phyloP scores from a whole-genome alignment of 2,113 vertebrate genomes.

The Gallinago paraguaiae region DNA sequence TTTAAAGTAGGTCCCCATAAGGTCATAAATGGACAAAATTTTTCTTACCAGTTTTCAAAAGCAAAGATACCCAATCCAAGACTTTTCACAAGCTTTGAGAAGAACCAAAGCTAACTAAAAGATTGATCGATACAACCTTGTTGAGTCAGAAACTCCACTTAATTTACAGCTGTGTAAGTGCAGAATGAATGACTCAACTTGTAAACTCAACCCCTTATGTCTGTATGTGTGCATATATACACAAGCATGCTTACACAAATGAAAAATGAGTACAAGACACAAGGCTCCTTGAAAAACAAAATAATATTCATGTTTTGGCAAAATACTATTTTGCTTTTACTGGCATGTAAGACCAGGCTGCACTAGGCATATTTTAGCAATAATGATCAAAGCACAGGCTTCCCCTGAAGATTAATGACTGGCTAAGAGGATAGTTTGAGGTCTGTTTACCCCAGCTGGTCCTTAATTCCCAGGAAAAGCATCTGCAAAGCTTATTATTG shows the following conservation, averaged over 20 bases:
- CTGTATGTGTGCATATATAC: neutral
- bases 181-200: neutral
- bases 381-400: constrained; percentile 69
- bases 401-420: constrained; percentile 70
- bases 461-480: constrained; percentile 68
- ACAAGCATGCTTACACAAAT: constrained; percentile 18
- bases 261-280: constrained; percentile 25
- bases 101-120: neutral
- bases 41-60: neutral
- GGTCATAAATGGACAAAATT: neutral
- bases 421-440: constrained; percentile 70
- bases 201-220: neutral
- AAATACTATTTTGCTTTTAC: constrained; percentile 59
- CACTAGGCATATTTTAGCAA: constrained; percentile 65
- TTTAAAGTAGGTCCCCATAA: neutral
- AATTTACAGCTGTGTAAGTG: neutral
- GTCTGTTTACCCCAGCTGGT: constrained; percentile 69
- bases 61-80: neutral
- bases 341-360: constrained; percentile 33
- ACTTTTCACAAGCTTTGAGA: neutral
- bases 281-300: constrained; percentile 41
- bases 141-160: neutral
- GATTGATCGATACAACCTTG: neutral
- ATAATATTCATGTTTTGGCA: constrained; percentile 54
- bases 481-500: constrained; percentile 67